Evolutionary conservation across 2,113 vertebrate genomes (phyloP), one percentile per base, ranked within the genome.

Genomic region (Pithys albifrons): DNA sequence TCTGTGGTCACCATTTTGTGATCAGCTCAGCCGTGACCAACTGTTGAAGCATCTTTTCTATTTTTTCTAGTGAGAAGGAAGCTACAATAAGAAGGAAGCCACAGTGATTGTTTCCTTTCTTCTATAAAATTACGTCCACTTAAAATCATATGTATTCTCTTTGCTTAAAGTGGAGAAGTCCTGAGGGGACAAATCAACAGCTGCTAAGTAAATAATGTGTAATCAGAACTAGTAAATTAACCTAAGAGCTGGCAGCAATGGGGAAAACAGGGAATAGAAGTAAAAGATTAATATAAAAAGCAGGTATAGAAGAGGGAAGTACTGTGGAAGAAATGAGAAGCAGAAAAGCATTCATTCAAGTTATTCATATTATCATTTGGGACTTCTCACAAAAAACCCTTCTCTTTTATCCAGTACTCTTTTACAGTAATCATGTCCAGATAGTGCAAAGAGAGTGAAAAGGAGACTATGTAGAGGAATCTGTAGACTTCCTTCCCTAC

Each of bases 201-300:
- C 76, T 92, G 61, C 76, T 93, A 93, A 93, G 84, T 96, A 97
- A 96, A 93, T 96, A 93, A 93, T 89, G 73, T 57, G 80, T 75
- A 93, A 96, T 96, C 95, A 95, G 85, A 95, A 81, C 89, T 54
- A 85, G 84, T 82, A 93, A 96, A 87, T 89, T 91, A 94, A 93
- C 66, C 83, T 86, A 89, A 81, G 77, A 87, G 80, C 73, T 87
- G 80, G 77, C 71, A 96, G 73, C 80, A 69, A 52, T 65, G 41
- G 41, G 12, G n/a, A 10, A 74, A 90, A 80, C 27, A 27, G 74
- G 67, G 66, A 91, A 80, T 33, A 70, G 28, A 80, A 90, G 74
- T 43, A 64, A 91, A 84, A 91, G 74, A 80, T 19, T 4, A 64
- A 71, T 91, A 43, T 78, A 48, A 92, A 88, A 93, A 72, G 19